phyloP scores from a whole-genome alignment of 2,113 vertebrate genomes.

The Odocoileus virginianus region DNA sequence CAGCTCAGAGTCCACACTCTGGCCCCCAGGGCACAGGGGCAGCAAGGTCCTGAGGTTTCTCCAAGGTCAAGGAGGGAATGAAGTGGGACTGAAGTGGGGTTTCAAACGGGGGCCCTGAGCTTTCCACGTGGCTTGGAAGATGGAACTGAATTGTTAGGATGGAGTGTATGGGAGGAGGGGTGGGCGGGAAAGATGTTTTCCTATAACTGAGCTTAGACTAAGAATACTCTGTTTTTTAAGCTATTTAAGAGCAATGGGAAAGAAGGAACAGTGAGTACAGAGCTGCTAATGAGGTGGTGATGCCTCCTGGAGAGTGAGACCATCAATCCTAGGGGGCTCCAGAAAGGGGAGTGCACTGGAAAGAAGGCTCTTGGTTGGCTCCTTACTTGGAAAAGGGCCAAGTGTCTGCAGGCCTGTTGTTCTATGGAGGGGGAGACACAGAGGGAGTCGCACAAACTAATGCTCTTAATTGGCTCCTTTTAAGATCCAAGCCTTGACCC shows the following conservation, averaged over 20 bases:
- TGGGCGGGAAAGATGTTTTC: constrained; percentile 65
- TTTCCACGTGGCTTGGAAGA: background rate
- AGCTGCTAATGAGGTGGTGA: background rate
- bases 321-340: background rate
- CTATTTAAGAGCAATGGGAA: constrained; percentile 48
- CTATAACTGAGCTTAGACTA: constrained; percentile 36
- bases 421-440: background rate
- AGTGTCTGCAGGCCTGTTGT: background rate
- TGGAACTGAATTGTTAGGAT: background rate
- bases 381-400: background rate
- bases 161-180: constrained; percentile 46
- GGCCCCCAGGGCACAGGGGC: background rate
- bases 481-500: background rate
- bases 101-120: background rate
- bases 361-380: background rate
- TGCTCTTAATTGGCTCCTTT: background rate
- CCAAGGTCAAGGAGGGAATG: background rate
- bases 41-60: background rate
- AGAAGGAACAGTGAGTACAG: constrained; percentile 58
- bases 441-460: background rate
- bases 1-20: background rate
- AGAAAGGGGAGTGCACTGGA: background rate
- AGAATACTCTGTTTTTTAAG: constrained; percentile 65
- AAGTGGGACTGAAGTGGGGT: background rate
- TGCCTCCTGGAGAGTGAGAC: background rate